A percentile compares a stretch with the other conserved stretches of the same genome.
phyloP scores from a whole-genome alignment of 1,140 invertebrate species.

The Eriocheir sinensis region DNA sequence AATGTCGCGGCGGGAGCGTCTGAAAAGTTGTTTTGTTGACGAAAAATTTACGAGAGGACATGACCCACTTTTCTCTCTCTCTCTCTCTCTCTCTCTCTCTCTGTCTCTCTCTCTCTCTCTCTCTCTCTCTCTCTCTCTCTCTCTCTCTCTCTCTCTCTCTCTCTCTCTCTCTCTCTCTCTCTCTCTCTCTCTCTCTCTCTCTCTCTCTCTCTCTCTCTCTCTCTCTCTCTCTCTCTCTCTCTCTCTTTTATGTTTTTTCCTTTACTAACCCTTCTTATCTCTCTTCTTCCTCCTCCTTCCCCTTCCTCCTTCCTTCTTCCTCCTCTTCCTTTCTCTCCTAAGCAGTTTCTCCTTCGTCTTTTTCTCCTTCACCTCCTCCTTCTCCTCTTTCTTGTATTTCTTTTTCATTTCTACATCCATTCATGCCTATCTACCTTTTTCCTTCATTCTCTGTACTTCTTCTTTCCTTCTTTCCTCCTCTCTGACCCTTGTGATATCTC shows the following conservation, averaged over 20 bases:
- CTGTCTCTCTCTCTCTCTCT: neutral
- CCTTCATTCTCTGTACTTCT: neutral
- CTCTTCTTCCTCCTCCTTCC: neutral
- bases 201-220: neutral
- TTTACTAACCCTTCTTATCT: neutral
- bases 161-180: neutral
- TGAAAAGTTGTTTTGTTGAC: too few species aligned
- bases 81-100: neutral
- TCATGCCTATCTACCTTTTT: neutral
- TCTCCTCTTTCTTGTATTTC: slow-evolving; percentile 30
- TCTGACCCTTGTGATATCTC: neutral
- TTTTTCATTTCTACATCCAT: neutral
- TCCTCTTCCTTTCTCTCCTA: neutral
- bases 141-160: neutral
- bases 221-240: neutral
- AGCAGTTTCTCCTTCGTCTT: neutral
- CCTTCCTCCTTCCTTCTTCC: neutral
- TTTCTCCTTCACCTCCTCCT: neutral
- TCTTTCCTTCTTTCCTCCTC: neutral
- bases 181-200: neutral
- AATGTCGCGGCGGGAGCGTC: too few species aligned
- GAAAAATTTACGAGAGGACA: too few species aligned
- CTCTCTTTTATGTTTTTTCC: neutral
- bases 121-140: neutral
- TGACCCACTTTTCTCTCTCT: neutral